phyloP scores from a whole-genome alignment of 2,888 invertebrate species.

The Malthinus seriepunctatus region DNA sequence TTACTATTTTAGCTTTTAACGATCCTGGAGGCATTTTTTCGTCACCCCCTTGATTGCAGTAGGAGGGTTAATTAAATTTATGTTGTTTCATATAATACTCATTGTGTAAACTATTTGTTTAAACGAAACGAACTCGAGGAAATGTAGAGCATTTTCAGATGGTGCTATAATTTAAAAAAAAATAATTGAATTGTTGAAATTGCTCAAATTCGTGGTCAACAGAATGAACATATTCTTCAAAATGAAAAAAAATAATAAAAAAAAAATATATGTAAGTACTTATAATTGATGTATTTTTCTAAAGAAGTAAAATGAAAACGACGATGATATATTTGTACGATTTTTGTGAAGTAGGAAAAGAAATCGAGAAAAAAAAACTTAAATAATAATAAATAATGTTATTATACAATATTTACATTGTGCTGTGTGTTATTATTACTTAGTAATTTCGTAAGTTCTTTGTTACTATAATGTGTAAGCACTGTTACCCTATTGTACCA shows the following conservation, averaged over 20 bases:
- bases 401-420: constrained; percentile 12
- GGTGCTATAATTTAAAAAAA: constrained; percentile 19
- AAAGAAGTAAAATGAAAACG: constrained; percentile 24
- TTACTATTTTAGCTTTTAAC: no score
- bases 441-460: constrained; percentile 22
- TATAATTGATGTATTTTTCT: constrained; percentile 29
- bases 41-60: no score
- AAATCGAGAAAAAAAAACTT: no score
- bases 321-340: constrained; percentile 26
- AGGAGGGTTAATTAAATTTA: no score
- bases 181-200: constrained; percentile 18
- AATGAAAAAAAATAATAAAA: no score
- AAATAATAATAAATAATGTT: constrained; percentile 5
- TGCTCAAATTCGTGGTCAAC: constrained; percentile 22
- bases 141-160: constrained; percentile 16
- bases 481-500: constrained; percentile 19
- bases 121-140: neutral
- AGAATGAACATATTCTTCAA: neutral
- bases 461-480: constrained; percentile 27
- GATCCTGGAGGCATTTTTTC: no score
- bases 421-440: constrained; percentile 19
- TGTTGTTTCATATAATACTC: no score
- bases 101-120: no score
- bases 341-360: constrained; percentile 14
- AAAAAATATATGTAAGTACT: neutral